Conservation (phyloP, 2,888 invertebrate species). For the Agapostemon virescens region DNA sequence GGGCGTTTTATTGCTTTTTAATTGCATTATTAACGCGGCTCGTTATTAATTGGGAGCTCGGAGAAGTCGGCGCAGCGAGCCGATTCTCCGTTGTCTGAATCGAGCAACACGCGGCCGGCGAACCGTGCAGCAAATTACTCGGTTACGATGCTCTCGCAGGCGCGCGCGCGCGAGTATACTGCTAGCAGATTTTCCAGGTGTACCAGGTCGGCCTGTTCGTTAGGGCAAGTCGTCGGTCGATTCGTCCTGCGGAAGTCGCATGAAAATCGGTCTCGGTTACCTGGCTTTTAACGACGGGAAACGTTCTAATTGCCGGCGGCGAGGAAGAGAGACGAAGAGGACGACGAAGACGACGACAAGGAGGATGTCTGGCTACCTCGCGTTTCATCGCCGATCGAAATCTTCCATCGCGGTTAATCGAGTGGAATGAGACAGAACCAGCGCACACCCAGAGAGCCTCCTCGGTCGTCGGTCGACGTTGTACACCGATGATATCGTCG, state of each 20-base stretch:
- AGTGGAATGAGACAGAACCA: constrained; percentile 64
- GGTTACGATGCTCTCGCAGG: not conserved
- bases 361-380: constrained; percentile 49
- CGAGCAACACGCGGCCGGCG: constrained; percentile 1
- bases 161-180: no score
- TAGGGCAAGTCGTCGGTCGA: constrained; percentile 30
- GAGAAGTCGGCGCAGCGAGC: not conserved
- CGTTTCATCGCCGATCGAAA: constrained; percentile 60
- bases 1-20: not conserved
- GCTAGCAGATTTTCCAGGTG: constrained; percentile 42
- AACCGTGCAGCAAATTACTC: not conserved
- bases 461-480: not conserved
- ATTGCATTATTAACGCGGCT: not conserved
- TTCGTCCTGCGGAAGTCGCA: constrained; percentile 73
- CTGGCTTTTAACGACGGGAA: constrained; percentile 78
- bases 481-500: not conserved
- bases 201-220: constrained; percentile 23
- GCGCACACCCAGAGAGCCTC: constrained; percentile 13
- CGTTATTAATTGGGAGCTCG: not conserved
- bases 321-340: no score
- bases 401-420: constrained; percentile 65
- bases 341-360: no score
- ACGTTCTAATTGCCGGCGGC: constrained; percentile 72
- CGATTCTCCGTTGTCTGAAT: not conserved
- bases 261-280: constrained; percentile 78